Evolutionary conservation across 2,888 invertebrate genomes (phyloP).

Genomic region (Hymenopus coronatus): DNA sequence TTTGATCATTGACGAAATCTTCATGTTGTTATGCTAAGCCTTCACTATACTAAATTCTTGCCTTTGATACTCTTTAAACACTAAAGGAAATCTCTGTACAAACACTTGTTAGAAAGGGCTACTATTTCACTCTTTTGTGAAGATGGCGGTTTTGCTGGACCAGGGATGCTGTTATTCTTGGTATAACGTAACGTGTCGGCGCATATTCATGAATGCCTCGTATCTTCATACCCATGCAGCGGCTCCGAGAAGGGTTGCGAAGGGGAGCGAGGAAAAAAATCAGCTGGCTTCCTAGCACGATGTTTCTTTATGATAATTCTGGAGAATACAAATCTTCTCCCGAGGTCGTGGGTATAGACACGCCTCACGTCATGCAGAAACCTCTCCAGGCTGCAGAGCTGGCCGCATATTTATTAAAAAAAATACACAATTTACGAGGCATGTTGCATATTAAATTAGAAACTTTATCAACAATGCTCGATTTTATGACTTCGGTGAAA

Average conservation of each 20-base stretch:
- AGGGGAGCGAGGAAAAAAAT: background rate
- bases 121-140: background rate
- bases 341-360: background rate
- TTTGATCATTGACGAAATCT: no score
- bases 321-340: background rate
- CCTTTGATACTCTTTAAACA: background rate
- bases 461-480: background rate
- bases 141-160: background rate
- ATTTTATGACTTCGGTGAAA: background rate
- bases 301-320: conserved; percentile 12
- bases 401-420: background rate
- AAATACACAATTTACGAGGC: background rate
- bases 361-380: background rate
- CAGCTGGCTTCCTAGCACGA: background rate
- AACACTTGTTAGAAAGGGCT: background rate
- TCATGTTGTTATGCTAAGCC: background rate
- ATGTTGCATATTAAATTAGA: background rate
- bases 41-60: background rate
- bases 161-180: background rate
- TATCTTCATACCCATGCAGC: background rate
- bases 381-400: background rate
- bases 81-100: background rate
- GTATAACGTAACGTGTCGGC: background rate
- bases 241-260: background rate
- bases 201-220: conserved; percentile 14